Conservation (phyloP, 2,888 invertebrate genomes). For the Camponotus fellah region DNA sequence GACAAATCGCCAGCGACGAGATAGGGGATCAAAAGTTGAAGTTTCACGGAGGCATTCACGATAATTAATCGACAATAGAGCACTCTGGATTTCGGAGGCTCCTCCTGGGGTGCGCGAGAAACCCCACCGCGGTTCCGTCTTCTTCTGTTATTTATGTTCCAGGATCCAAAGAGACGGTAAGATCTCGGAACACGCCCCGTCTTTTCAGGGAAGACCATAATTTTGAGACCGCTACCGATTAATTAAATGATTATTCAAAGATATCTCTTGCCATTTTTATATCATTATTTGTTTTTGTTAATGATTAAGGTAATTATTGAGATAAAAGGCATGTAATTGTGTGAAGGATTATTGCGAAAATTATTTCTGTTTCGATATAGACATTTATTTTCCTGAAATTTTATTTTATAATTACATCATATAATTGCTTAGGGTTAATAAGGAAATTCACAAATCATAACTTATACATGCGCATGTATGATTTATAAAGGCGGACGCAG, state of each 20-base stretch:
- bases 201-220: slow-evolving; percentile 59
- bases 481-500: slow-evolving; percentile 63
- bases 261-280: background rate
- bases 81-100: slow-evolving; percentile 73
- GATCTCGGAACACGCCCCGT: slow-evolving; percentile 71
- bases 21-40: slow-evolving; percentile 53
- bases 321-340: background rate
- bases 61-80: slow-evolving; percentile 75
- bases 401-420: background rate
- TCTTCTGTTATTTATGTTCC: slow-evolving; percentile 79
- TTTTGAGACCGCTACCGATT: slow-evolving; percentile 76
- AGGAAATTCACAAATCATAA: background rate
- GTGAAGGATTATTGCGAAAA: background rate
- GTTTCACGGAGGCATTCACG: slow-evolving; percentile 61
- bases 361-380: background rate
- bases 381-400: background rate
- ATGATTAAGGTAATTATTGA: background rate
- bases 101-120: slow-evolving; percentile 71
- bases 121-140: slow-evolving; percentile 74
- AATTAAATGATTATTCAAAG: slow-evolving; percentile 52
- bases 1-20: slow-evolving; percentile 65
- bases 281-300: background rate
- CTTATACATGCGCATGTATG: slow-evolving; percentile 54
- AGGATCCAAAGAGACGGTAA: slow-evolving; percentile 75
- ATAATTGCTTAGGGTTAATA: background rate